Conservation (phyloP, 1,140 invertebrate species). For the Eciton burchellii region DNA sequence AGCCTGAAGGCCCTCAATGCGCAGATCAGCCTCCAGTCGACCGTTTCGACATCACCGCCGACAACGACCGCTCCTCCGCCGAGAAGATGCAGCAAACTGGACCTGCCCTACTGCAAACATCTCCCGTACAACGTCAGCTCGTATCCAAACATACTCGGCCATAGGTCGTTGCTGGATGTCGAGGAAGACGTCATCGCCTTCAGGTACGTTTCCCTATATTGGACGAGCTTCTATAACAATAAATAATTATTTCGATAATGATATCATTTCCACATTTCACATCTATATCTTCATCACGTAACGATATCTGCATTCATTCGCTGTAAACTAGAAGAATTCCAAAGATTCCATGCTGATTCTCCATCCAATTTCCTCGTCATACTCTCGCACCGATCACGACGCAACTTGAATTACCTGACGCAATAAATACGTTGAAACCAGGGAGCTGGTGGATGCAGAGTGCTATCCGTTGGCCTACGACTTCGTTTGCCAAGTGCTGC, state of each 20-base stretch:
- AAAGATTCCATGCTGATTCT: too few relatives aligned
- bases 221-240: background rate
- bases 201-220: slow-evolving; percentile 79
- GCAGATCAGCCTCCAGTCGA: slow-evolving; percentile 86
- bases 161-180: slow-evolving; percentile 89
- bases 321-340: too few relatives aligned
- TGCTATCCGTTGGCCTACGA: slow-evolving; percentile 94
- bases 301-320: too few relatives aligned
- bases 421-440: too few relatives aligned
- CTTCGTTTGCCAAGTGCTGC: slow-evolving; percentile 93
- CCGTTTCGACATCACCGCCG: slow-evolving; percentile 85
- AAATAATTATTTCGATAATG: too few relatives aligned
- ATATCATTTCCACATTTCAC: too few relatives aligned
- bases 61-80: slow-evolving; percentile 86
- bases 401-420: too few relatives aligned
- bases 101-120: slow-evolving; percentile 90
- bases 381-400: too few relatives aligned
- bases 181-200: slow-evolving; percentile 92
- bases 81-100: slow-evolving; percentile 89
- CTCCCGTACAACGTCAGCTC: slow-evolving; percentile 92
- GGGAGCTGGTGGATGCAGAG: slow-evolving; percentile 94
- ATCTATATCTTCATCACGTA: too few relatives aligned
- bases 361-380: too few relatives aligned
- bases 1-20: slow-evolving; percentile 85
- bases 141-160: slow-evolving; percentile 93